Conservation (phyloP, 2,113 vertebrate species). For the Serranochromis macrocephalus region DNA sequence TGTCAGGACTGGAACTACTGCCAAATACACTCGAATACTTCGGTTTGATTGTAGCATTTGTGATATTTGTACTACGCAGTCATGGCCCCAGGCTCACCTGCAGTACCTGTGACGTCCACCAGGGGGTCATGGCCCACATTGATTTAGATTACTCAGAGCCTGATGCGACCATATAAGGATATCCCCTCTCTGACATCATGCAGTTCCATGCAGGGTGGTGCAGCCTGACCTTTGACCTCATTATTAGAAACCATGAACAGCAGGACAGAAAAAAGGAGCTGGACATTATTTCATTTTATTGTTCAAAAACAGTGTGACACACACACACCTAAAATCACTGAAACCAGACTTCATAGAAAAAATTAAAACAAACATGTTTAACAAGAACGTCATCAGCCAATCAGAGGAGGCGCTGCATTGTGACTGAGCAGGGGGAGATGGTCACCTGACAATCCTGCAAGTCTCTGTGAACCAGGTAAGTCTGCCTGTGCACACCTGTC, state of each 20-base stretch:
- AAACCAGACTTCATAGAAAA: fast-evolving
- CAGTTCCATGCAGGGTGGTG: not conserved
- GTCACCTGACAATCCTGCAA: not conserved
- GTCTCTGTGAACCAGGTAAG: not conserved
- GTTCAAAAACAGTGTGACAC: not conserved
- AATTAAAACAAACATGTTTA: not conserved
- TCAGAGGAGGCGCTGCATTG: not conserved
- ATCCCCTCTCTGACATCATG: not conserved
- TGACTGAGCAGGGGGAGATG: not conserved
- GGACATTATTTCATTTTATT: not conserved
- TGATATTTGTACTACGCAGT: not conserved
- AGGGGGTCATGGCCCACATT: not conserved
- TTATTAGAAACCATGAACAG: not conserved
- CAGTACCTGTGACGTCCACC: not conserved
- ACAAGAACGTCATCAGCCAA: not conserved
- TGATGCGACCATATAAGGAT: not conserved
- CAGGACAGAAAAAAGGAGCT: fast-evolving
- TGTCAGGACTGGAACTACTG: not conserved
- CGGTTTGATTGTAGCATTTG: not conserved
- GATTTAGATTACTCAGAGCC: not conserved
- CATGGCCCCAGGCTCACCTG: not conserved
- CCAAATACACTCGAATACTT: not conserved
- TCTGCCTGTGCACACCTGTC: not conserved
- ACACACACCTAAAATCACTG: not conserved
- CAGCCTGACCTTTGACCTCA: not conserved